These are phyloP conservation scores for Drosophila kambysellisi DNA, from an alignment of 2,888 invertebrate genomes.

Conservation along the genomic window DNA sequence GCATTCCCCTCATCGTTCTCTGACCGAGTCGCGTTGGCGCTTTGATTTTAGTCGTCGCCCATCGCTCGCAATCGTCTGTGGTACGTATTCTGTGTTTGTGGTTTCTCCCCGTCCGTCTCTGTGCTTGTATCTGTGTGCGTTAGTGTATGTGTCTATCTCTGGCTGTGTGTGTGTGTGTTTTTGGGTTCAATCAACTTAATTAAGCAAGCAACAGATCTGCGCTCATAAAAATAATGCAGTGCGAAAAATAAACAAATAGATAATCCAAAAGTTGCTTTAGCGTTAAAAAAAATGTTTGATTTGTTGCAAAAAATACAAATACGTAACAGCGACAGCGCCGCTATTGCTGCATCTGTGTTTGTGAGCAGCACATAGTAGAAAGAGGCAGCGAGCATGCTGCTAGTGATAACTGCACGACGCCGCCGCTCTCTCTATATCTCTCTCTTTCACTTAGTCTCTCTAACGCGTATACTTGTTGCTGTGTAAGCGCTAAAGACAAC, in stretches of 20 bases:
- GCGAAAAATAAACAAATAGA: slow-evolving; percentile 26
- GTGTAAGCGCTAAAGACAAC: slow-evolving; percentile 46
- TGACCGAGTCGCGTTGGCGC: slow-evolving; percentile 47
- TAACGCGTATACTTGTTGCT: slow-evolving; percentile 50
- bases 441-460: slow-evolving; percentile 6
- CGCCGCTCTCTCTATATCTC: slow-evolving; percentile 7
- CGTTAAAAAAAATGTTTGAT: slow-evolving; percentile 41
- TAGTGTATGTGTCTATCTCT: background rate
- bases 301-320: slow-evolving; percentile 71
- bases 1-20: slow-evolving; percentile 34
- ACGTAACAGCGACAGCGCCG: slow-evolving; percentile 65
- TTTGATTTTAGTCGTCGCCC: slow-evolving; percentile 67
- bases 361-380: slow-evolving; percentile 32
- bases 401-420: slow-evolving; percentile 65
- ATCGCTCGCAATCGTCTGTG: slow-evolving; percentile 60
- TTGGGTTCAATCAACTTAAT: slow-evolving; percentile 69
- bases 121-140: slow-evolving; percentile 21
- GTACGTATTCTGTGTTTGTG: slow-evolving; percentile 36
- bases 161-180: slow-evolving; percentile 21
- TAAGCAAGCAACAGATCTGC: slow-evolving; percentile 26
- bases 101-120: slow-evolving; percentile 38
- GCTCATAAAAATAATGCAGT: slow-evolving; percentile 37
- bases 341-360: slow-evolving; percentile 29
- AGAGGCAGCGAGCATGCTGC: slow-evolving; percentile 28
- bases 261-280: slow-evolving; percentile 22